Conservation (phyloP, 2,797 vertebrate species). For the Neosilurus hyrtlii region DNA sequence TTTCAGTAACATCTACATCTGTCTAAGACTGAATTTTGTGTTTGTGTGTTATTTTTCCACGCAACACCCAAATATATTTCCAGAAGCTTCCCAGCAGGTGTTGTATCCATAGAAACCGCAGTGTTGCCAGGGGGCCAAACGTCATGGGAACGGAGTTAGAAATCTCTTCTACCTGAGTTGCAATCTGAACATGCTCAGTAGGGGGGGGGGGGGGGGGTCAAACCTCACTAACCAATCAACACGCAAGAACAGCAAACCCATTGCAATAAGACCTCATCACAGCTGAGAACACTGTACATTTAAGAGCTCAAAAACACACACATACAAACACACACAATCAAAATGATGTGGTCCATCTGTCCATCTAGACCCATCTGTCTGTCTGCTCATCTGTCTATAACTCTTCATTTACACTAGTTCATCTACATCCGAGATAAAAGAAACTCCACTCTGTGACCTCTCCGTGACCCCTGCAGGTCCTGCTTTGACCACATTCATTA, state of each 20-base stretch:
- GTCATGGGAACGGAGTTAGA: conserved; percentile 52
- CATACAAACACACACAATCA: neutral
- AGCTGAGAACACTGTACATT: neutral
- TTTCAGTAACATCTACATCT: neutral
- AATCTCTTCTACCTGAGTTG: conserved; percentile 53
- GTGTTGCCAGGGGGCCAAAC: conserved; percentile 15
- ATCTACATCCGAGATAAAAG: neutral
- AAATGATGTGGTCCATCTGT: neutral
- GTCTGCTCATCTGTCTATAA: neutral
- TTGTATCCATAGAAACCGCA: conserved; percentile 1
- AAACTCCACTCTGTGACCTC: neutral
- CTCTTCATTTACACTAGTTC: neutral
- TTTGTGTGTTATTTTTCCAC: neutral
- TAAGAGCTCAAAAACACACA: conserved; percentile 12
- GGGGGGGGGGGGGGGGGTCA: conserved; percentile 58
- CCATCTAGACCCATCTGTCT: neutral
- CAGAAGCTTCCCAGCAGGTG: neutral
- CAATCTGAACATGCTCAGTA: conserved; percentile 51
- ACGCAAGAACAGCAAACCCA: conserved; percentile 29
- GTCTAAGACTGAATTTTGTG: neutral
- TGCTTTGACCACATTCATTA: neutral
- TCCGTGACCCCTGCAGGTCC: neutral
- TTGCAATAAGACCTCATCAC: conserved; percentile 46
- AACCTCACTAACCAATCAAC: conserved; percentile 52
- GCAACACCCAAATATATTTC: neutral